Evolutionary conservation across 2,113 vertebrate genomes (phyloP), one percentile per base, ranked within the genome.

Genomic region (Cephalopterus ornatus): DNA sequence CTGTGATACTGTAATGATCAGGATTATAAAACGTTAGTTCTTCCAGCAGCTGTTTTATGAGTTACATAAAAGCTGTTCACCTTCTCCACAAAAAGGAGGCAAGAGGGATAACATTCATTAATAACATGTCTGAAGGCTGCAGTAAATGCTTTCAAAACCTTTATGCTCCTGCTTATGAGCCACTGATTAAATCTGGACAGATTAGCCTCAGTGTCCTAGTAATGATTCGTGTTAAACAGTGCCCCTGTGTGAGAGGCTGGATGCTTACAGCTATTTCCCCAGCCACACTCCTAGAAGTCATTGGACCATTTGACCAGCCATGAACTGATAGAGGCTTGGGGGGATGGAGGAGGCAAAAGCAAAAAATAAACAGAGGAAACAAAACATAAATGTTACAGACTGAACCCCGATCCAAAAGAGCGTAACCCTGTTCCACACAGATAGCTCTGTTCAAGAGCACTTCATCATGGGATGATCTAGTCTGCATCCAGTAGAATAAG

Each of bases 21-120:
- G 70, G 93, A 92, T 95, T 95, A 95, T 47, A 62, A 75, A 92
- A 65, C 2, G 2, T 81, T 93, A 88, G 56, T 67, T 92, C 52
- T 91, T 87, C 53, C 73, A 91, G 62, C 87, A 91, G 86, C 93
- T 95, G 73, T 72, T 95, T 50, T 75, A 87, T 72, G 37, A 56
- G 37, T 92, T 96, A 95, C 53, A 79, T 95, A 93, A 91, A 87
- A 95, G 65, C 87, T 47, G 33, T 92, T 97, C 83, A 93, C 86
- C 66, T 90, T 96, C 65, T 39, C 46, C 46, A 63, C 37, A 59
- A 66, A 89, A 77, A 59, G 35, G 59, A 92, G 39, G 11, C 20
- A 85, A 80, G 27, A 84, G 33, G 61, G 35, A 89, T 91, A 82
- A 78, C 41, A 41, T 81, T 65, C 24, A 72, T 78, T 78, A 78